Conservation (phyloP, 2,888 invertebrate species). For the Ceramica pisi region DNA sequence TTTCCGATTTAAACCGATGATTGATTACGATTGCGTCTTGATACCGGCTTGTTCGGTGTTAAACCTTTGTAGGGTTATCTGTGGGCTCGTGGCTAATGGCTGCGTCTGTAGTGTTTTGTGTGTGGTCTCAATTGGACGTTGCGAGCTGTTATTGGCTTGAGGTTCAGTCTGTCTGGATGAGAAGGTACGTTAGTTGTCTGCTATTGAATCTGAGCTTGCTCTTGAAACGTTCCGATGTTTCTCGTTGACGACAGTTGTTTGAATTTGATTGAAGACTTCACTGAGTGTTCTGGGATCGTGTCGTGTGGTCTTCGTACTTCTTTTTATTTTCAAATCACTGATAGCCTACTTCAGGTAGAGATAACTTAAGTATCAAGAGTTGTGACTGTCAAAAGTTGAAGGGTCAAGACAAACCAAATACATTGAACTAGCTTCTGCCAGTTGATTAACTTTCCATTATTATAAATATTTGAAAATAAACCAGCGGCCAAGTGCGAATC, state of each 20-base stretch:
- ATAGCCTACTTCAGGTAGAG: neutral
- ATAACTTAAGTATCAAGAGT: neutral
- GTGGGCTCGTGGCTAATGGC: conserved; percentile 11
- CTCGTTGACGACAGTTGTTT: conserved; percentile 3
- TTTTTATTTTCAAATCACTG: neutral
- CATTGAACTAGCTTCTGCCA: neutral
- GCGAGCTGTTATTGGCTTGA: conserved; percentile 28
- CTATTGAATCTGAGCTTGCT: conserved; percentile 9
- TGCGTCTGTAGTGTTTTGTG: conserved; percentile 21
- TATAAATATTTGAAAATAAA: too few relatives aligned
- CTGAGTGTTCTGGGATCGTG: neutral
- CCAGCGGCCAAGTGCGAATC: too few relatives aligned
- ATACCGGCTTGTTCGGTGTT: conserved; percentile 44
- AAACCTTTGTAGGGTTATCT: conserved; percentile 45
- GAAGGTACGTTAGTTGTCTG: conserved; percentile 9
- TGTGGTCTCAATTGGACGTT: conserved; percentile 23
- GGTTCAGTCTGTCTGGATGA: conserved; percentile 3
- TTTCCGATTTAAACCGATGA: conserved; percentile 69
- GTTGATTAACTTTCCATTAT: too few relatives aligned
- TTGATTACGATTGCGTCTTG: conserved; percentile 66
- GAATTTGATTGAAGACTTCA: neutral
- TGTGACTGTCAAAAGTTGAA: neutral
- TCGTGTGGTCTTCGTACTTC: neutral
- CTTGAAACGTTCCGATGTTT: conserved; percentile 15
- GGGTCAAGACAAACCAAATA: neutral